These are phyloP conservation scores for Halcyon malimbica DNA, from an alignment of 2,113 vertebrate genomes.

Conservation along the genomic window DNA sequence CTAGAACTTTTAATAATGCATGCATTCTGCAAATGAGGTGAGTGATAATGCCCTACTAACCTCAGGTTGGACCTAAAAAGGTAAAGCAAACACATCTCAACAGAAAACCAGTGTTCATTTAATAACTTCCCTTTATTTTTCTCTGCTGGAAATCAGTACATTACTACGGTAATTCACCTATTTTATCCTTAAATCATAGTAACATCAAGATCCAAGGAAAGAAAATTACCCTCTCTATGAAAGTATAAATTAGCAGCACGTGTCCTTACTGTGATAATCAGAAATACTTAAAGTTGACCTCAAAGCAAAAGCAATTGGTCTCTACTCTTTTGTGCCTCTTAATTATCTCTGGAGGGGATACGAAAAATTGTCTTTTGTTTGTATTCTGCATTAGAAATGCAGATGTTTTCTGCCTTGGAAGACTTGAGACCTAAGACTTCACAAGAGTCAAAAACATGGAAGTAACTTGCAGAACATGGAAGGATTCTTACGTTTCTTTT, in stretches of 20 bases:
- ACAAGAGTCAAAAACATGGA: neutral
- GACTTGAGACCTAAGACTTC: neutral
- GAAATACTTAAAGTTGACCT: slow-evolving; percentile 47
- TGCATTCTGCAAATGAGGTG: neutral
- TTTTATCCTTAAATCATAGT: slow-evolving; percentile 5
- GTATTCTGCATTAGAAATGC: slow-evolving; percentile 10
- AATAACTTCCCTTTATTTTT: slow-evolving; percentile 11
- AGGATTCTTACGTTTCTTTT: neutral
- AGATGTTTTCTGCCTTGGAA: neutral
- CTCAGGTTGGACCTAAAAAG: slow-evolving; percentile 5
- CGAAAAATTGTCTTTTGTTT: slow-evolving; percentile 2
- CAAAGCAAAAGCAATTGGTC: slow-evolving; percentile 14
- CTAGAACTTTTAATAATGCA: neutral
- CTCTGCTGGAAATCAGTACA: slow-evolving; percentile 13
- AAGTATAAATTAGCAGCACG: neutral
- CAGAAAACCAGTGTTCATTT: neutral
- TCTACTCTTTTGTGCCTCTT: neutral
- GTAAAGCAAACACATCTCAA: neutral
- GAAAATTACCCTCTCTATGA: neutral
- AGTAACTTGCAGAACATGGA: neutral
- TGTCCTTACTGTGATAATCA: slow-evolving; percentile 13
- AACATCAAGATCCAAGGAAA: neutral
- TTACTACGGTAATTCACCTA: neutral
- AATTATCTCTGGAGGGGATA: slow-evolving; percentile 25
- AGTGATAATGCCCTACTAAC: neutral